Evolutionary conservation across 1,140 invertebrate species (phyloP).

Genomic region (Acromyrmex charruanus): DNA sequence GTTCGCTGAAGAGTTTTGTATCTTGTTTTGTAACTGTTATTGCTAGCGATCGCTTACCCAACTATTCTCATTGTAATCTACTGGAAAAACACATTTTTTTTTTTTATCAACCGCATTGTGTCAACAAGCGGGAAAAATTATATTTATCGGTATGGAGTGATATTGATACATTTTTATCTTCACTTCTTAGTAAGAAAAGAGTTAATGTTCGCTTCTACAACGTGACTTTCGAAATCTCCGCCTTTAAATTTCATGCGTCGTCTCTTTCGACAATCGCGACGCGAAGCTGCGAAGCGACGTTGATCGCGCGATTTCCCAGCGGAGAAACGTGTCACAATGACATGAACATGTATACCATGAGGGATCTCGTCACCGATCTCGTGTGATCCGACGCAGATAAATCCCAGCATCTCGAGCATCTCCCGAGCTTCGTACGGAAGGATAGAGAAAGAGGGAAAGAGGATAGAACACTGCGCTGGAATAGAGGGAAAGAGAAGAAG

Average conservation of each 20-base stretch:
- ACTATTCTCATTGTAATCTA: constrained; percentile 12
- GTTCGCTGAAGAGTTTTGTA: background rate
- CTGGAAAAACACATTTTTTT: background rate
- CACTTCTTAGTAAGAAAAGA: background rate
- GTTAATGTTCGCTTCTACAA: background rate
- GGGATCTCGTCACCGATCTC: constrained; percentile 67
- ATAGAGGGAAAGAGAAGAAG: background rate
- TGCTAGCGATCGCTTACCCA: background rate
- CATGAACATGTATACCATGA: constrained; percentile 37
- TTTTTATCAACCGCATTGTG: constrained; percentile 6
- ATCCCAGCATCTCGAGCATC: constrained; percentile 50
- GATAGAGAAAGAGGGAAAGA: background rate
- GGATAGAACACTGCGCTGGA: background rate
- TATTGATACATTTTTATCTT: background rate
- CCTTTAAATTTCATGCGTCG: constrained; percentile 29
- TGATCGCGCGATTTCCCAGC: constrained; percentile 54
- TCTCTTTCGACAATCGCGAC: constrained; percentile 34
- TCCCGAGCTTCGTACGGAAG: constrained; percentile 29
- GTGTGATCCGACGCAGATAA: constrained; percentile 60
- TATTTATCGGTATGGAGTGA: background rate
- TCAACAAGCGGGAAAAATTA: background rate
- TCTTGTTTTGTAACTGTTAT: constrained; percentile 13
- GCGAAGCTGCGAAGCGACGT: constrained; percentile 8
- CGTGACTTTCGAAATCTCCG: constrained; percentile 34
- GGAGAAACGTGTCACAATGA: constrained; percentile 50